Evolutionary conservation across 2,797 vertebrate genomes (phyloP), one percentile per base, ranked within the genome.

Genomic region (Syngnathus acus): DNA sequence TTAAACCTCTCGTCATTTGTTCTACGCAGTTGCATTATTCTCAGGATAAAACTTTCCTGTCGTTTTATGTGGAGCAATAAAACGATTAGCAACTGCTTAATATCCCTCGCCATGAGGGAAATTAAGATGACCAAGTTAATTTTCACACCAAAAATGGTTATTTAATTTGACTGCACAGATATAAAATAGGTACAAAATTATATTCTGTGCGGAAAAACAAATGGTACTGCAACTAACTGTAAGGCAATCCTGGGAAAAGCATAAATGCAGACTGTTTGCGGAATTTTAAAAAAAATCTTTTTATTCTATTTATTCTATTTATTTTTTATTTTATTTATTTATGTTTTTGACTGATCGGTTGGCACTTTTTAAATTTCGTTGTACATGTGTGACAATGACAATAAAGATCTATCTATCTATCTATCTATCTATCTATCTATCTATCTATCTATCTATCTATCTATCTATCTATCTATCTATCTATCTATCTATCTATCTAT

Each of bases 11-110:
- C 51, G 47, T 67, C 37, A 32, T 72, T 66, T 65, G 65, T 45
- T 64, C 60, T 55, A 62, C 40, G 51, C 65, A 70, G 65, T 38
- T 39, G 54, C 26, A 40, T 4, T 26, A 8, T 73, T 67, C 68
- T 77, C 72, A 69, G 37, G 55, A 51, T 73, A 70, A 78, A 65
- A 74, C 66, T 69, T 37, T 61, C 58, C 65, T 67, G 32, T 75
- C 59, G 21, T 73, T 75, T 75, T 62, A 69, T 69, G 65, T 66
- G 77, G 68, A 71, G 76, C 76, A 76, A 74, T 78, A 43, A 70
- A 74, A 70, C 62, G 69, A 68, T 74, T 71, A 72, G 66, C 58
- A 72, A 67, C 51, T 65, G 62, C 65, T 71, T 72, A 78, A 81
- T 65, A 64, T 64, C 65, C 64, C 43, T 39, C 19, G 66, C 71